Evolutionary conservation across 2,113 vertebrate species (phyloP).

Genomic region (Ahaetulla prasina): DNA sequence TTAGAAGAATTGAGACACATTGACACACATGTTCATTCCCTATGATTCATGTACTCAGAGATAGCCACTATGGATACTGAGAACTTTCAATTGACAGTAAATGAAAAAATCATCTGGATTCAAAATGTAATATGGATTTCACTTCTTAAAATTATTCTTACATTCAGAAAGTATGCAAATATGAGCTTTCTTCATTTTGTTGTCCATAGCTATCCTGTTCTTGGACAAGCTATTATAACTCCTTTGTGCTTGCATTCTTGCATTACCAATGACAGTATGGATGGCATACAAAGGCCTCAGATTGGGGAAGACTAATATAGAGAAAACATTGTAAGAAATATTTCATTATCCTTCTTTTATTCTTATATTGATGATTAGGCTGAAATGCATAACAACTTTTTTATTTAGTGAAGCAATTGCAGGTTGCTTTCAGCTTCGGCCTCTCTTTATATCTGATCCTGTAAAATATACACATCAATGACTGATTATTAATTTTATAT

Average conservation of each 20-base stretch:
- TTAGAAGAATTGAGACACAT: background rate
- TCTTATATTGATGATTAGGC: background rate
- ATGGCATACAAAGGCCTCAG: background rate
- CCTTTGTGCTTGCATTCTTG: background rate
- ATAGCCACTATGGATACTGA: background rate
- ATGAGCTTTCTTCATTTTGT: background rate
- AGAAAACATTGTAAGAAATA: background rate
- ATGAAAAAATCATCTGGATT: background rate
- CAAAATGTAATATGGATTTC: background rate
- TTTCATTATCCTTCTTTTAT: background rate
- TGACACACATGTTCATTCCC: background rate
- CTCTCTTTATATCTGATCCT: background rate
- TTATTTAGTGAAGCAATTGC: background rate
- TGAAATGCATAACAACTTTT: background rate
- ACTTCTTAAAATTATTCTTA: background rate
- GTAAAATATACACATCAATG: background rate
- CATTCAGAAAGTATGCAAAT: background rate
- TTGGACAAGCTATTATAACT: background rate
- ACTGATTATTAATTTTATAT: constrained; percentile 1
- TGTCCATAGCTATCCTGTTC: background rate
- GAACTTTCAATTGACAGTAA: background rate
- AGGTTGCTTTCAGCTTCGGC: background rate
- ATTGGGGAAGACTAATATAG: background rate
- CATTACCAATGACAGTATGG: background rate
- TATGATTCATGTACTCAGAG: background rate